A percentile compares a stretch with the other conserved stretches of the same genome.
phyloP scores from a whole-genome alignment of 2,113 vertebrate genomes.

The Hydropotes inermis region DNA sequence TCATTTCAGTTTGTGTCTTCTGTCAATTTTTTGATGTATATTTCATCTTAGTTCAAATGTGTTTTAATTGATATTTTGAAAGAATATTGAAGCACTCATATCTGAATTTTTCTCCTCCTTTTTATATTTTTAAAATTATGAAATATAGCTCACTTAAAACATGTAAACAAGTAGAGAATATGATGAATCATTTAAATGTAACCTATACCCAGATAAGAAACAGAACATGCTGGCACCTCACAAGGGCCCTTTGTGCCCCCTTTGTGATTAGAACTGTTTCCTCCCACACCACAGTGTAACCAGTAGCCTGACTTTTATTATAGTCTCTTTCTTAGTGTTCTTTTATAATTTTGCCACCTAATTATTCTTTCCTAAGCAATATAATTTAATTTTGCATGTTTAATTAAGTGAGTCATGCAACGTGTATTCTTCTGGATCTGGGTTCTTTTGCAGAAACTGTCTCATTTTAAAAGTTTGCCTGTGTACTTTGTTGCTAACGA shows the following conservation, averaged over 20 bases:
- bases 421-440: neutral
- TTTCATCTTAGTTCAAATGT: neutral
- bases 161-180: neutral
- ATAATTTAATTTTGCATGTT: neutral
- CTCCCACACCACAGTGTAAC: neutral
- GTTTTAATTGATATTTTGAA: slow-evolving; percentile 2
- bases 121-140: neutral
- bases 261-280: neutral
- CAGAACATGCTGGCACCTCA: neutral
- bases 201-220: neutral
- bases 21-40: neutral
- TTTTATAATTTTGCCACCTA: slow-evolving; percentile 9
- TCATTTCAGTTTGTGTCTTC: neutral
- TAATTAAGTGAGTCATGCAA: neutral
- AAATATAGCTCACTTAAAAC: neutral
- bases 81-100: neutral
- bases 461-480: neutral
- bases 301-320: neutral
- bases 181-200: neutral
- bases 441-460: neutral
- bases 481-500: neutral
- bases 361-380: neutral
- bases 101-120: neutral
- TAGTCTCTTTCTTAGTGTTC: neutral
- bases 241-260: neutral